Evolutionary conservation across 1,140 invertebrate genomes (phyloP), one percentile per base, ranked within the genome.

Genomic region (Drosophila sucinea): DNA sequence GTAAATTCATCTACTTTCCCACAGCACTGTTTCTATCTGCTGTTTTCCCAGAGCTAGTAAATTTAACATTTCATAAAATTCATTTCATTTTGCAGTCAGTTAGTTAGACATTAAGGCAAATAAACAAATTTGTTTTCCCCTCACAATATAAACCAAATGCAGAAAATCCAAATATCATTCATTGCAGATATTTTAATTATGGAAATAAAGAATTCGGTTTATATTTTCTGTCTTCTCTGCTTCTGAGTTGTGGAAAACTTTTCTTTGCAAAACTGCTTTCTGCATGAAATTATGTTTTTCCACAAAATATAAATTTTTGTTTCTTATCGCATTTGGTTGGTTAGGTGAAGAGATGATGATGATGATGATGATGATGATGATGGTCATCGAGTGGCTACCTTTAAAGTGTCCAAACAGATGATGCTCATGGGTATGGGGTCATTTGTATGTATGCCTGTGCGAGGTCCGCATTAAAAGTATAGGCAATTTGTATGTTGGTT

Each of bases 61-160:
- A 58, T 58, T 58, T 35, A 17, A 51, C 4, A 23, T 23, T 47
- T 47, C 6, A 23, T 2, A 57, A 33, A 56, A 32, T 30, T 55
- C 60, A 44, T 61, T 73, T 67, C 25, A 57, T 44, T 62, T 68
- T 60, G 51, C 23, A 67, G 58, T 77, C 58, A 64, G 35, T 73
- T 51, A 23, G 54, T 66, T 35, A 33, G 17, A 54, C 41, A 54
- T 17, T 33, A 44, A 10, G 41, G 29, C 60, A 64, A 67, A 70
- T 82, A 81, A 81, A 81, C 79, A 81, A 51, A 72, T 76, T 6
- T 4, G 11, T 17, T 17, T 17, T 17, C 17, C 17, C 17, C 17
- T 17, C 17, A 17, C 30, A 63, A 35, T 35, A 11, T 17, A 67
- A 75, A 55, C 60, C 61, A 61, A 47, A 67, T 51, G 3, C 23